Evolutionary conservation across 2,113 vertebrate genomes (phyloP).

Genomic region (Trematocara stigmaticum): DNA sequence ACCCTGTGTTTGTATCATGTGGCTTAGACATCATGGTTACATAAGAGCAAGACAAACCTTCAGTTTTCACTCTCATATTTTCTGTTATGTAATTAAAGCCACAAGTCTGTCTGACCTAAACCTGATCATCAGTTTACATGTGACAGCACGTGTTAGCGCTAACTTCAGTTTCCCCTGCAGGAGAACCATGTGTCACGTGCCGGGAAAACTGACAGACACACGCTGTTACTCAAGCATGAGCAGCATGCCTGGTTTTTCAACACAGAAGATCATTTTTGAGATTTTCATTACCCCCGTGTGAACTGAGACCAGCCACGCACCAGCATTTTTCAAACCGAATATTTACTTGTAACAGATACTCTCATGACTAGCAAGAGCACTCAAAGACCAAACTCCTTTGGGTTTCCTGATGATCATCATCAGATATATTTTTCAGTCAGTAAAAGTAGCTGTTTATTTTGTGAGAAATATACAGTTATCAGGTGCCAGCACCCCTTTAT

Average conservation of each 20-base stretch:
- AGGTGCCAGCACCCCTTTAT: not conserved
- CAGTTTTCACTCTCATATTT: not conserved
- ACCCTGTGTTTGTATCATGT: not conserved
- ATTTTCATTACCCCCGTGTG: not conserved
- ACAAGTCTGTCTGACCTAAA: not conserved
- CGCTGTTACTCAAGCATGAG: not conserved
- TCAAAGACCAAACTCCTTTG: not conserved
- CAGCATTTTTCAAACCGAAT: not conserved
- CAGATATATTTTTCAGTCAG: not conserved
- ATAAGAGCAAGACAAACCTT: not conserved
- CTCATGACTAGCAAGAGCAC: not conserved
- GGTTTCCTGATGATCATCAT: not conserved
- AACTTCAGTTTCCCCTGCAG: not conserved
- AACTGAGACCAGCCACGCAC: not conserved
- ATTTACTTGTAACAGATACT: not conserved
- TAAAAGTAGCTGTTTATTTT: not conserved
- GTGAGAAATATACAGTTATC: not conserved
- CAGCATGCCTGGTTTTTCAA: not conserved
- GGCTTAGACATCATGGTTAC: not conserved
- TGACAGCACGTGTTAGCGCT: not conserved
- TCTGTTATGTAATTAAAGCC: not conserved
- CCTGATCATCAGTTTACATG: not conserved
- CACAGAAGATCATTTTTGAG: not conserved
- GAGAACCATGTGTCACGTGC: not conserved
- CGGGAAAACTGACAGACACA: not conserved